Evolutionary conservation across 2,113 vertebrate genomes (phyloP).

Genomic region (Gnathonemus echidnorhynchus): DNA sequence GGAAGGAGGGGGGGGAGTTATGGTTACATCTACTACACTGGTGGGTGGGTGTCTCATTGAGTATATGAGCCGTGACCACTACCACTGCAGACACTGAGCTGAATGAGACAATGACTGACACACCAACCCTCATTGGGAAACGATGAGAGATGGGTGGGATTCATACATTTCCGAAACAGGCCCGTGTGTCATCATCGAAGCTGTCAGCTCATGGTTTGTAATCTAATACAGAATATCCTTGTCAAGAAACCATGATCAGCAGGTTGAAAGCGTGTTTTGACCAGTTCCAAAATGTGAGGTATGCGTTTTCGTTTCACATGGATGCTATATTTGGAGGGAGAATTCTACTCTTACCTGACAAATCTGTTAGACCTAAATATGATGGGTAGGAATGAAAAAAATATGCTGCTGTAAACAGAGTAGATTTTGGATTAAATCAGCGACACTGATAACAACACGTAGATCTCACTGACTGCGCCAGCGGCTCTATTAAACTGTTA

Average conservation of each 20-base stretch:
- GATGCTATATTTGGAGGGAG: not conserved
- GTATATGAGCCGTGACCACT: not conserved
- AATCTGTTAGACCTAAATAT: not conserved
- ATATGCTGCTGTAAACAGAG: not conserved
- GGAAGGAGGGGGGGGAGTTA: not conserved
- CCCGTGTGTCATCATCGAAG: not conserved
- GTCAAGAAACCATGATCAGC: not conserved
- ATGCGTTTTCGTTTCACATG: not conserved
- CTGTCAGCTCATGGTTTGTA: not conserved
- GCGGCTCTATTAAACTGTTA: not conserved
- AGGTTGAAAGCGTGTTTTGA: not conserved
- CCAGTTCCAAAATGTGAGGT: not conserved
- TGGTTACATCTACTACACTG: not conserved
- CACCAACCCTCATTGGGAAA: not conserved
- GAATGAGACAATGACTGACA: not conserved
- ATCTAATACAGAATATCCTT: not conserved
- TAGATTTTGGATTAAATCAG: not conserved
- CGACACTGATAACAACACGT: not conserved
- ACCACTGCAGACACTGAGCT: not conserved
- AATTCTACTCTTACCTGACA: not conserved
- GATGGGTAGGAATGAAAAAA: not conserved
- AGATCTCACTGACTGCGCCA: not conserved
- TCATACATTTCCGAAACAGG: not conserved
- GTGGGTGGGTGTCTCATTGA: not conserved
- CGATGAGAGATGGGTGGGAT: not conserved